These are phyloP conservation scores for Microplitis demolitor DNA, from an alignment of 1,140 invertebrate species.

Conservation along the genomic window DNA sequence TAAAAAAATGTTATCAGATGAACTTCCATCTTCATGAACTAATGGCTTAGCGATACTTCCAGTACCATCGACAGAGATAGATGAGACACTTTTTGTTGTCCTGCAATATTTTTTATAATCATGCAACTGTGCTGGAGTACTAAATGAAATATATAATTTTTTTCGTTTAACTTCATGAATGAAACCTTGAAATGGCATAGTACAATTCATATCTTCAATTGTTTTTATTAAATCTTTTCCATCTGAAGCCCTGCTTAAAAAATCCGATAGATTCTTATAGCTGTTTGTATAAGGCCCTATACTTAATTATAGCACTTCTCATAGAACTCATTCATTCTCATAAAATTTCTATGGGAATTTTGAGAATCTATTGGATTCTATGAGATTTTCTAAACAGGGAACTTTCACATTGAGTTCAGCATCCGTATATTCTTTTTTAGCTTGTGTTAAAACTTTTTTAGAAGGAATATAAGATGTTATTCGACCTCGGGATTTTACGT, in stretches of 20 bases:
- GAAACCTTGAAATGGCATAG: not conserved
- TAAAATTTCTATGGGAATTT: too few relatives aligned
- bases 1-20: conserved; percentile 24
- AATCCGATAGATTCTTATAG: too few relatives aligned
- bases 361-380: too few relatives aligned
- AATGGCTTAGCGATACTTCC: conserved; percentile 16
- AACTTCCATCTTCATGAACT: not conserved
- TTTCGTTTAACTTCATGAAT: conserved; percentile 11
- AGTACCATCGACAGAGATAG: conserved; percentile 12
- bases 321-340: too few relatives aligned
- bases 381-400: too few relatives aligned
- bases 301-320: too few relatives aligned
- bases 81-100: not conserved
- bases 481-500: not conserved
- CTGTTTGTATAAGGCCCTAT: too few relatives aligned
- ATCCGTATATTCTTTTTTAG: conserved; percentile 16
- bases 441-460: not conserved
- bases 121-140: not conserved
- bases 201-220: not conserved
- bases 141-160: conserved; percentile 19
- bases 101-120: conserved; percentile 20
- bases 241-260: too few relatives aligned
- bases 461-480: conserved; percentile 12
- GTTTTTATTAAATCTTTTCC: conserved; percentile 12
- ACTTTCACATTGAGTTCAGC: not conserved